phyloP scores from a whole-genome alignment of 2,797 vertebrate species.

The Thunnus albacares region DNA sequence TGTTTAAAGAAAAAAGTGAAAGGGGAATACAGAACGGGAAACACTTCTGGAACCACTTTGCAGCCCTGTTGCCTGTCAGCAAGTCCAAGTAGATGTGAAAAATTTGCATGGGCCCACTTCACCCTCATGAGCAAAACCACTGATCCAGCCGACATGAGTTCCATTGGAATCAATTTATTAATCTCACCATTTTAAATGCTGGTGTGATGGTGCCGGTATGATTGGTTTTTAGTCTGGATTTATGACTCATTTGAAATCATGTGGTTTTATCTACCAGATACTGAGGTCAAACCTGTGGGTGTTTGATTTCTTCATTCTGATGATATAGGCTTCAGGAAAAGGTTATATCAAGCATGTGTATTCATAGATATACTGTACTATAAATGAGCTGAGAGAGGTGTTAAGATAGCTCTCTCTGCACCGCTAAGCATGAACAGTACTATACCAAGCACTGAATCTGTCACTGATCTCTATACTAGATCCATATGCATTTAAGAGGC shows the following conservation, averaged over 20 bases:
- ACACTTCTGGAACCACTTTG: too few relatives aligned
- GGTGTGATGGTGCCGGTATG: neutral
- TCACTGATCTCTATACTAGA: constrained; percentile 27
- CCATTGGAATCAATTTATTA: neutral
- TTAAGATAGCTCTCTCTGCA: constrained; percentile 8
- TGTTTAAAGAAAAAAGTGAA: too few relatives aligned
- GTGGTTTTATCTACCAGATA: constrained; percentile 5
- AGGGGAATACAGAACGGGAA: too few relatives aligned
- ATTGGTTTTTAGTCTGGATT: constrained; percentile 14
- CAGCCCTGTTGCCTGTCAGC: too few relatives aligned
- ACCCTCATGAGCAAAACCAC: neutral
- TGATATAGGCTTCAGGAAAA: neutral
- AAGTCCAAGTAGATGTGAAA: too few relatives aligned
- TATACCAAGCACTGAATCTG: constrained; percentile 20
- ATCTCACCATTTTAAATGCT: neutral
- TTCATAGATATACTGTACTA: constrained; percentile 22
- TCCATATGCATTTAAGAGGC: neutral
- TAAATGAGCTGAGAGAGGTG: constrained; percentile 14
- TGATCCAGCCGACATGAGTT: neutral
- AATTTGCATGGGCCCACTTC: neutral
- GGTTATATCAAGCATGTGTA: constrained; percentile 13
- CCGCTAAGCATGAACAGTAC: constrained; percentile 25
- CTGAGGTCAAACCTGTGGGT: neutral
- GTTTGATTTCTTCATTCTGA: constrained; percentile 17
- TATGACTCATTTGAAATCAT: constrained; percentile 38